Conservation (phyloP, 1,140 invertebrate species). For the Drosophila pallidifrons region DNA sequence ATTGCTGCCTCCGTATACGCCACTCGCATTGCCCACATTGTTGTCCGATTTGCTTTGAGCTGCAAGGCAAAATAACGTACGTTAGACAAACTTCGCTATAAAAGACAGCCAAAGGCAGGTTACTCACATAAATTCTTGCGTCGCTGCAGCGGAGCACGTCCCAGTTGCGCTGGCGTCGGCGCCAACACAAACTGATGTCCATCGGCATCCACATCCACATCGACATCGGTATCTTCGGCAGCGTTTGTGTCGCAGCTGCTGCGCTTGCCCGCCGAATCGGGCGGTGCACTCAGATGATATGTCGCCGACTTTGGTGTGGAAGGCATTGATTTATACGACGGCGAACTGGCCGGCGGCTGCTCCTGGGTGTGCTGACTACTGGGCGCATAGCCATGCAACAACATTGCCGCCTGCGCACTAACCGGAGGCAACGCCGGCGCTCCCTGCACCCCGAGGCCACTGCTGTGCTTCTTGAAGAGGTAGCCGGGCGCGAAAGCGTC, state of each 20-base stretch:
- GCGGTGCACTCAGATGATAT: conserved; percentile 65
- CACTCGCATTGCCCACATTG: conserved; percentile 20
- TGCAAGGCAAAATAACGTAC: conserved; percentile 10
- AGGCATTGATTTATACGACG: conserved; percentile 75
- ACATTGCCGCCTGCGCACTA: conserved; percentile 65
- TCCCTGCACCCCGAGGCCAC: conserved; percentile 43
- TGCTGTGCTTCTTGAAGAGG: conserved; percentile 77
- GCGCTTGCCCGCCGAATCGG: conserved; percentile 66
- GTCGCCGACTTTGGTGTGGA: conserved; percentile 78
- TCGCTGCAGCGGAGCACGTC: conserved; percentile 93
- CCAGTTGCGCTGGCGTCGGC: conserved; percentile 96
- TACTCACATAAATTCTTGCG: conserved; percentile 81
- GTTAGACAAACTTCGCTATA: not conserved
- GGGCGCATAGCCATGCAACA: conserved; percentile 70
- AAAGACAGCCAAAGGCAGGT: too few relatives aligned
- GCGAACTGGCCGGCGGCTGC: conserved; percentile 65
- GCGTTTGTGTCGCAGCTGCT: conserved; percentile 35
- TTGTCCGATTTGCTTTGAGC: conserved; percentile 76
- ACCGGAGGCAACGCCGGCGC: conserved; percentile 55
- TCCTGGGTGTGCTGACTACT: conserved; percentile 52
- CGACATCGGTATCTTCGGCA: conserved; percentile 45
- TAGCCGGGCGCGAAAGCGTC: conserved; percentile 57
- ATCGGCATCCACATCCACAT: conserved; percentile 85
- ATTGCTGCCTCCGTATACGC: conserved; percentile 53
- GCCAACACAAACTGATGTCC: conserved; percentile 92